Conservation (phyloP, 2,797 vertebrate genomes). For the Lagorchestes hirsutus region DNA sequence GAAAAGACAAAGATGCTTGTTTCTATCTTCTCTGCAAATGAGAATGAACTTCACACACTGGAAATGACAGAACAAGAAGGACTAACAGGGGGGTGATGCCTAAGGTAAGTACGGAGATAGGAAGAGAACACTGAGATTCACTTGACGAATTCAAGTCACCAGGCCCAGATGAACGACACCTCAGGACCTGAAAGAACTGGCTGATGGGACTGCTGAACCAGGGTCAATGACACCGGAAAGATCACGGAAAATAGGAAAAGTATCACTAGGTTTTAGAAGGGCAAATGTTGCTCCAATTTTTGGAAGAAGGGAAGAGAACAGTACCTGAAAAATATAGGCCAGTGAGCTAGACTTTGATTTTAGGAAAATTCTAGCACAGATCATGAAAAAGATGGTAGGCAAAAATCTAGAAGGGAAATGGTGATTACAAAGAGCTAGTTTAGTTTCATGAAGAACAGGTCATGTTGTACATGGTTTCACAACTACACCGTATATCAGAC, state of each 20-base stretch:
- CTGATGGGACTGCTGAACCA: neutral
- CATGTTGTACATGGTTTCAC: neutral
- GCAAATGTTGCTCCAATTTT: neutral
- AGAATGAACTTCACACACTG: neutral
- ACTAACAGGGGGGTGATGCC: neutral
- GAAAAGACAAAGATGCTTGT: neutral
- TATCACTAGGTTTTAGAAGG: neutral
- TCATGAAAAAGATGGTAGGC: neutral
- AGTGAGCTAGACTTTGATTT: neutral
- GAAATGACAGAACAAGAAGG: neutral
- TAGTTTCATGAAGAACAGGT: neutral
- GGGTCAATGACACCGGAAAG: neutral
- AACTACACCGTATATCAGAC: neutral
- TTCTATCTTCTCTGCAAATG: neutral
- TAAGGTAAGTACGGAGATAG: neutral
- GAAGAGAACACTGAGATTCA: neutral
- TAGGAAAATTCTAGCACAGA: neutral
- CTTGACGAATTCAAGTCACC: neutral
- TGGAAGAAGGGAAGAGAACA: neutral
- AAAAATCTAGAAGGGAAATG: neutral
- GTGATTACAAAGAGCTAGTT: neutral
- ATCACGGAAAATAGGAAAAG: neutral
- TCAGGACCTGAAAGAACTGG: neutral
- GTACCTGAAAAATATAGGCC: neutral
- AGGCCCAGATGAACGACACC: neutral